phyloP scores from a whole-genome alignment of 2,888 invertebrate species.

The Uloborus plumipes region DNA sequence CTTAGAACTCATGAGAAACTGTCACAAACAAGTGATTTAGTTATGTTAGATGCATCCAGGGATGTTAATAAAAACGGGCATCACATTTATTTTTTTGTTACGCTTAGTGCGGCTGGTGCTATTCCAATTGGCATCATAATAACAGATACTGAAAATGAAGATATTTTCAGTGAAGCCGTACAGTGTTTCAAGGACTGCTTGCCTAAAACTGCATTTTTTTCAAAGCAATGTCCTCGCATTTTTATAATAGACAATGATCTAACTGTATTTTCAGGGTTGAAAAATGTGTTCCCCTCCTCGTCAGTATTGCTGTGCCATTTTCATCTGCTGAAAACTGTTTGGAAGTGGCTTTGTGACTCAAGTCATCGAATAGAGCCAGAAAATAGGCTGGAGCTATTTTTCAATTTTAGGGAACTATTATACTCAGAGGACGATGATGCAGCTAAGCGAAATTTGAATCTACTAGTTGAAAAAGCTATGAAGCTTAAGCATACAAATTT shows the following conservation, averaged over 20 bases:
- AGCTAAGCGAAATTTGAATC: not conserved
- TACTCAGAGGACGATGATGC: not conserved
- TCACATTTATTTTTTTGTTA: not conserved
- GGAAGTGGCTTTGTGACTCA: conserved; percentile 2
- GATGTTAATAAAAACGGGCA: not conserved
- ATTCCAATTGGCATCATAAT: not conserved
- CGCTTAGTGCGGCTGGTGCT: not conserved
- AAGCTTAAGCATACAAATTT: not conserved
- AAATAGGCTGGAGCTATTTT: not conserved
- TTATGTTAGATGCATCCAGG: not conserved
- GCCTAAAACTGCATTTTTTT: not conserved
- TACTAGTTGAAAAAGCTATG: not conserved
- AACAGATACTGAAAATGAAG: not conserved
- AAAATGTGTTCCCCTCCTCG: not conserved
- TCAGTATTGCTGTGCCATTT: not conserved
- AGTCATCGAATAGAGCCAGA: not conserved
- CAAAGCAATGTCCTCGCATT: not conserved
- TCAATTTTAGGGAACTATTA: not conserved
- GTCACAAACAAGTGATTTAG: not conserved
- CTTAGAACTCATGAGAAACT: not conserved
- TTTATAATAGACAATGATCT: not conserved
- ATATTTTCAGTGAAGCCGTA: not conserved
- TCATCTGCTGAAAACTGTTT: not conserved
- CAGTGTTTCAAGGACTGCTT: not conserved
- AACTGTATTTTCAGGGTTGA: not conserved